A percentile compares a stretch with the other conserved stretches of the same genome.
Evolutionary conservation across 2,113 vertebrate genomes (phyloP).

Genomic region (Myocastor coypus): DNA sequence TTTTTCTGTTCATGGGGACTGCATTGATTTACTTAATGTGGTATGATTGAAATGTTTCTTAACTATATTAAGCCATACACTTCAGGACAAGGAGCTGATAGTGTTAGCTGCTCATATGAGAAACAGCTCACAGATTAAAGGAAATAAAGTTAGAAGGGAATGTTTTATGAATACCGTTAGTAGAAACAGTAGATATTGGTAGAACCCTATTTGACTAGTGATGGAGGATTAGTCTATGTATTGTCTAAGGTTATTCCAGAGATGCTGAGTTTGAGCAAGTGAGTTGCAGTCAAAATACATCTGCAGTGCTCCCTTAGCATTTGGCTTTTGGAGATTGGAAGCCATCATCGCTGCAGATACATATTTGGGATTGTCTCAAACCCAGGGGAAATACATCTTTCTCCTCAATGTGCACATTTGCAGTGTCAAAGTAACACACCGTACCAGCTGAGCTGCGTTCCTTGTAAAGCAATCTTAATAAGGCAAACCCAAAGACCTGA

Average conservation of each 20-base stretch:
- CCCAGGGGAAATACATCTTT: not conserved
- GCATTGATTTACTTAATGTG: constrained; percentile 5
- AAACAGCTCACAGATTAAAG: not conserved
- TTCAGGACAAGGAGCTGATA: not conserved
- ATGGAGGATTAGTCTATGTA: not conserved
- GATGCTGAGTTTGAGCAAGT: constrained; percentile 1
- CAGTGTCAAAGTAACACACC: constrained; percentile 56
- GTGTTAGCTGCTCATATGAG: not conserved
- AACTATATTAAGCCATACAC: not conserved
- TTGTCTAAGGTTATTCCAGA: constrained; percentile 3
- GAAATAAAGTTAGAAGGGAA: constrained; percentile 42
- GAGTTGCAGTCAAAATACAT: not conserved
- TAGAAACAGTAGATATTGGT: constrained; percentile 34
- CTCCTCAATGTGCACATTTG: not conserved
- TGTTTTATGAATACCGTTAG: constrained; percentile 13
- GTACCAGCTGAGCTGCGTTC: constrained; percentile 42
- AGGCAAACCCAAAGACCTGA: constrained; percentile 34
- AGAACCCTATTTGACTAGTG: not conserved
- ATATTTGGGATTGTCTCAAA: constrained; percentile 62
- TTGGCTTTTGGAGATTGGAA: not conserved
- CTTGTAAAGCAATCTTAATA: constrained; percentile 65
- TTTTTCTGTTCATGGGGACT: not conserved
- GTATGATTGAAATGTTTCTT: not conserved
- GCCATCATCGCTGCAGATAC: not conserved
- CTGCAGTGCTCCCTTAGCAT: not conserved